phyloP scores from a whole-genome alignment of 2,113 vertebrate genomes.

The Ceuthmochares aereus region DNA sequence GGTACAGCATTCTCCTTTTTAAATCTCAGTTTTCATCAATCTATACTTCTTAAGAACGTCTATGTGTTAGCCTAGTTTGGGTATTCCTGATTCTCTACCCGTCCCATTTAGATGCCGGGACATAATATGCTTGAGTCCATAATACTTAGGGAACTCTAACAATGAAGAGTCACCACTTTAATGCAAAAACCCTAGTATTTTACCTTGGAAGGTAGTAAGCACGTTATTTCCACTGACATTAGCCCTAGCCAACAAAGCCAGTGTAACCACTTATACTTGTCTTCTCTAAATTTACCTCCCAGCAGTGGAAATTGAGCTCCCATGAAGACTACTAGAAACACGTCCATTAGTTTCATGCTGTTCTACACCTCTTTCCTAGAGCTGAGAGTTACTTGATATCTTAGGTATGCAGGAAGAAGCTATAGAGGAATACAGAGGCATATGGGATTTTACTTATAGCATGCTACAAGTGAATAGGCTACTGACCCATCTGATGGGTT shows the following conservation, averaged over 20 bases:
- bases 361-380: neutral
- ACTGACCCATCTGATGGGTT: neutral
- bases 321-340: neutral
- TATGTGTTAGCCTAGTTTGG: neutral
- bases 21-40: neutral
- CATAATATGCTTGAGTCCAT: neutral
- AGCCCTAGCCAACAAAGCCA: neutral
- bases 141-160: neutral
- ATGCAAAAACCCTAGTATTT: neutral
- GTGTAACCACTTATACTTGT: neutral
- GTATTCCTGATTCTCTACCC: neutral
- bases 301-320: neutral
- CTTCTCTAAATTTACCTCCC: neutral
- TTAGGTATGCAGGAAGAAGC: neutral
- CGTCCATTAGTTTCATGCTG: neutral
- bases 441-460: neutral
- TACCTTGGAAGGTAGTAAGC: neutral
- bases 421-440: neutral
- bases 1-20: neutral
- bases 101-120: neutral
- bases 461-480: neutral
- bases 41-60: neutral
- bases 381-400: neutral
- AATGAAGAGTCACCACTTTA: neutral
- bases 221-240: neutral